These are phyloP conservation scores for Eupleurogrammus muticus DNA, from an alignment of 2,797 vertebrate genomes.

Conservation along the genomic window DNA sequence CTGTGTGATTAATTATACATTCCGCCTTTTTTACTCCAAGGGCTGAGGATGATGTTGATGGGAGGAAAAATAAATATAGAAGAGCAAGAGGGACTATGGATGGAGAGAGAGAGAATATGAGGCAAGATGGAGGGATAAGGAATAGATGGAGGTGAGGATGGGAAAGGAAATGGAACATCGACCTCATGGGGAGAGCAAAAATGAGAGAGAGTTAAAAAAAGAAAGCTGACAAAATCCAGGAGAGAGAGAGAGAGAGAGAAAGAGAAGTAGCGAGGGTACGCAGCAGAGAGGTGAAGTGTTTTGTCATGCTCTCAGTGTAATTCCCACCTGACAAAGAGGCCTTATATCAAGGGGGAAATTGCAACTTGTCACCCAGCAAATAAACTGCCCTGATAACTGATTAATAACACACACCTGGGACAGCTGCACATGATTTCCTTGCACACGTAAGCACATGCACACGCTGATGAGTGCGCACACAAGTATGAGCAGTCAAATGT, in stretches of 20 bases:
- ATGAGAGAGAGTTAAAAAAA: constrained; percentile 66
- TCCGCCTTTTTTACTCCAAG: constrained; percentile 93
- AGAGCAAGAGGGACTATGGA: constrained; percentile 65
- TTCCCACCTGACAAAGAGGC: constrained; percentile 99
- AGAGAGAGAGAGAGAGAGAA: no score
- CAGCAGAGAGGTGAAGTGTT: constrained; percentile 93
- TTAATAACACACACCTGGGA: constrained; percentile 99
- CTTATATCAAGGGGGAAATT: constrained; percentile 97
- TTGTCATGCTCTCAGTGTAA: constrained; percentile 97
- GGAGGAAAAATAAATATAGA: constrained; percentile 93
- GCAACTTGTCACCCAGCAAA: constrained; percentile 99
- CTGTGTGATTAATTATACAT: constrained; percentile 99
- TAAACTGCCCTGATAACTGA: constrained; percentile 98
- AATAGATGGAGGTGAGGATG: constrained; percentile 73
- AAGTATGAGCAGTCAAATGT: no score
- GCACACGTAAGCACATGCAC: constrained; percentile 3
- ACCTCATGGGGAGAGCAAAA: not conserved
- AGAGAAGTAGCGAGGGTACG: constrained; percentile 72
- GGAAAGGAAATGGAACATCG: not conserved
- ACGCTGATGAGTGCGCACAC: not conserved
- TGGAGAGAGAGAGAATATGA: constrained; percentile 12
- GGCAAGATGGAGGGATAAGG: constrained; percentile 1
- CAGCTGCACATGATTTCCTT: constrained; percentile 85
- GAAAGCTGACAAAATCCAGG: constrained; percentile 62
- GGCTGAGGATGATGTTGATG: constrained; percentile 60